Evolutionary conservation across 2,888 invertebrate species (phyloP).

Genomic region (Calameuta pallipes): DNA sequence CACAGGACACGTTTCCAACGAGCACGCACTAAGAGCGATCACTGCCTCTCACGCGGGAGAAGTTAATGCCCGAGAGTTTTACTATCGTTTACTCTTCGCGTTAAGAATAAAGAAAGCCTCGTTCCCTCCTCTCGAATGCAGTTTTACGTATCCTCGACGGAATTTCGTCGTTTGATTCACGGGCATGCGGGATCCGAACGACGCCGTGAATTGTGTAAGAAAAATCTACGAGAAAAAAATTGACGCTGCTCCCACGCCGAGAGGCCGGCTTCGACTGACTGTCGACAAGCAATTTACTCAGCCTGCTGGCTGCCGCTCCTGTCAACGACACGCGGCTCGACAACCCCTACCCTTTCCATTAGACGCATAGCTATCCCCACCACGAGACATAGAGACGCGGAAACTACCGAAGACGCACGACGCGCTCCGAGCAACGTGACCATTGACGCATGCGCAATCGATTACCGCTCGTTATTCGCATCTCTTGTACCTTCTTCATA

Average conservation of each 20-base stretch:
- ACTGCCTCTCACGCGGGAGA: not conserved
- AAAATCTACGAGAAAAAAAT: not conserved
- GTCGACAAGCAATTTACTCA: slow-evolving; percentile 26
- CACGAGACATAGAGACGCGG: not conserved
- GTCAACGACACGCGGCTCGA: slow-evolving; percentile 50
- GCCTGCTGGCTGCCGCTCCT: slow-evolving; percentile 37
- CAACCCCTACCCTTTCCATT: slow-evolving; percentile 15
- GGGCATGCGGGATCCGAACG: not conserved
- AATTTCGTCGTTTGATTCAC: not conserved
- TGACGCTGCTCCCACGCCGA: slow-evolving; percentile 42
- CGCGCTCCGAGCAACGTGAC: not conserved
- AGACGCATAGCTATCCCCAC: not conserved
- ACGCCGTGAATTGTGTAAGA: not conserved
- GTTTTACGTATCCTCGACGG: not conserved
- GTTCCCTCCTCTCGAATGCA: not conserved
- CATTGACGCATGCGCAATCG: not conserved
- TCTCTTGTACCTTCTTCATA: not conserved
- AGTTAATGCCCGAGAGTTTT: not conserved
- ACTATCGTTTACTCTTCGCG: not conserved
- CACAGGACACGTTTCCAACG: not conserved
- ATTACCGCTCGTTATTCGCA: not conserved
- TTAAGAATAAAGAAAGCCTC: not conserved
- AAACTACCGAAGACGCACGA: not conserved
- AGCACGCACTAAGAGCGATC: not conserved
- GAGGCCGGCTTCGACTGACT: slow-evolving; percentile 51